Base-by-base conservation (phyloP, 1,140 invertebrate genomes). In the Diplogasteroides magnus region DNA sequence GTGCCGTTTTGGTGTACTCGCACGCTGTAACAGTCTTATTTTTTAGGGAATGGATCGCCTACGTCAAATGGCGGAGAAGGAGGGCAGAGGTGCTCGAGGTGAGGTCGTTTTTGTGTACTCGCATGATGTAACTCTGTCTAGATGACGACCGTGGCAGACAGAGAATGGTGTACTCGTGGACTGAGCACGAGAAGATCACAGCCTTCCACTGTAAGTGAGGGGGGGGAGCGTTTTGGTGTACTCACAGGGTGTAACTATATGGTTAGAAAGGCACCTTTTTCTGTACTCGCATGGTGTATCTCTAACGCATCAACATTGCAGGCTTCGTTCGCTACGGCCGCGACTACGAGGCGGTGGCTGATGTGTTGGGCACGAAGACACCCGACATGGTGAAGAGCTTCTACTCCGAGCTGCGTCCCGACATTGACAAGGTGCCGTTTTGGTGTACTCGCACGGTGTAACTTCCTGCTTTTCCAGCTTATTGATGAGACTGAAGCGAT, bases 381-480 rank as follows among this genome's bases (percentile, higher is more conserved):
- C 25, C 59, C 25, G 59, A 61, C 23, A 61, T 61, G 59, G 28
- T 61, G 25, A 61, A 61, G 59, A 26, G 25, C 15, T 23, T 61
- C 59, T 61, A 61, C 59, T 61, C 59, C 25, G 59, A 61, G 23
- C 28, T 26, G 25, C 6, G 23, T 11, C 11, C 6, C 59, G 59
- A 61, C 23, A 61, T 61, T 29, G 59, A 61, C 23, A 61, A 25
- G 59, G 28, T 61, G 15, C 59, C 13, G 59, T 25, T 13, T 13
- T 6, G 59, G 28, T 13, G 25, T 11, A 23, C 15, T 13, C 25
- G 28, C 25, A 14, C 6, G 59, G 28, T 48, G 19, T 48, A 48
- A 19, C 19, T 48, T 48, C 19, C 37, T 19, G 37, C 19, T 48
- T 48, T 6, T 19, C 6, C 37, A 48, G 37, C 6, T 48, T 11